Conservation (phyloP, 2,888 invertebrate species). For the Idaea dimidiata region DNA sequence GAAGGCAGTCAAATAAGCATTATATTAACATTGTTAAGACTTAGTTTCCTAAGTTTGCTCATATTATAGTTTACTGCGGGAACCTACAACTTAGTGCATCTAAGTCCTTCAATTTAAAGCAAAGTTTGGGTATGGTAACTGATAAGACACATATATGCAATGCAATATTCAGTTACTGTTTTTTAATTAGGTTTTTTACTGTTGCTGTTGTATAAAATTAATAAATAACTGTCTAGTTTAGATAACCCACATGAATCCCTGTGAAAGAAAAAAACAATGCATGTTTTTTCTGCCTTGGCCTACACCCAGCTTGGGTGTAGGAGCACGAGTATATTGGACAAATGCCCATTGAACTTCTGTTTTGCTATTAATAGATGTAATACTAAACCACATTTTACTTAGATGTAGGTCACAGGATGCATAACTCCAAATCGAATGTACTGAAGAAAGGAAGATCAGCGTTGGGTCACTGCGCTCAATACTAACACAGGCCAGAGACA, state of each 20-base stretch:
- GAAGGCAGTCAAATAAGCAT: no score
- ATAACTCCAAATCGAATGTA: slow-evolving; percentile 46
- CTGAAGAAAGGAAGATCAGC: slow-evolving; percentile 35
- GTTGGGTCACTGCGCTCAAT: slow-evolving; percentile 39
- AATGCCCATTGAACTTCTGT: slow-evolving; percentile 35
- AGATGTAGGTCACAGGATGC: slow-evolving; percentile 62
- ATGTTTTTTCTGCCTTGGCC: slow-evolving; percentile 33
- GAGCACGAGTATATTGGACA: slow-evolving; percentile 34
- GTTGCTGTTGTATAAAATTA: no score
- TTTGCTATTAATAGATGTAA: slow-evolving; percentile 38
- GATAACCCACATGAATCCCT: slow-evolving; percentile 7
- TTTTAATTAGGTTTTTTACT: no score
- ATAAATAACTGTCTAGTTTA: not conserved
- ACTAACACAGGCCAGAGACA: slow-evolving; percentile 47
- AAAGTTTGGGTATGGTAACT: no score
- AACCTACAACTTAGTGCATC: no score
- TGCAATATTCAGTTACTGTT: no score
- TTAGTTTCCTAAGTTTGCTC: no score
- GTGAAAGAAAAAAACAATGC: not conserved
- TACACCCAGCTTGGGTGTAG: no score
- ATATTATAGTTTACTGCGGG: no score
- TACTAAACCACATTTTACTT: slow-evolving; percentile 41
- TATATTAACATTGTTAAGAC: no score
- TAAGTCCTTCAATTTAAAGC: no score
- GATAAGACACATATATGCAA: no score